These are phyloP conservation scores for Eilema depressum DNA, from an alignment of 2,888 invertebrate species.

Conservation along the genomic window DNA sequence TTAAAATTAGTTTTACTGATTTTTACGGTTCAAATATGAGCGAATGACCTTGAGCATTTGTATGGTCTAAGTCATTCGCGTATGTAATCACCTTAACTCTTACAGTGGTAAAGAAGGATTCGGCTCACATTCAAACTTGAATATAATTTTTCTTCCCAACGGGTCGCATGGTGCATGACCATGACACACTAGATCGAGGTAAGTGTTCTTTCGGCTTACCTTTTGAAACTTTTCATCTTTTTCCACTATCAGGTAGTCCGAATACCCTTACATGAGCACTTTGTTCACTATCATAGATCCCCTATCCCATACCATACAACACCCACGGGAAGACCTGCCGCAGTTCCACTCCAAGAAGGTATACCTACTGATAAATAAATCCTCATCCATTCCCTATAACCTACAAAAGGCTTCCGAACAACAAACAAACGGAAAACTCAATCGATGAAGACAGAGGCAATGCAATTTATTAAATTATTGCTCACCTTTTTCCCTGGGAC, in stretches of 20 bases:
- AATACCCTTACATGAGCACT: neutral
- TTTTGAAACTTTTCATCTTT: no score
- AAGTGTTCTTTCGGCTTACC: no score
- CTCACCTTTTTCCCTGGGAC: slow-evolving; percentile 42
- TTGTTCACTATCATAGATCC: neutral
- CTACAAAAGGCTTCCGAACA: slow-evolving; percentile 14
- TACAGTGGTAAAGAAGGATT: neutral
- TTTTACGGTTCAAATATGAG: no score
- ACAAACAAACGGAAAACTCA: slow-evolving; percentile 25
- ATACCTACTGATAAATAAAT: neutral
- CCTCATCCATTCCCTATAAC: neutral
- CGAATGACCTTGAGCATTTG: no score
- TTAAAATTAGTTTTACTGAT: no score
- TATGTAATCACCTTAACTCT: no score
- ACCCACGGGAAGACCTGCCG: neutral
- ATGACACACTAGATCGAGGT: no score
- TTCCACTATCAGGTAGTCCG: no score
- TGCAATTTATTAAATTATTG: slow-evolving; percentile 48
- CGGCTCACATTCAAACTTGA: neutral
- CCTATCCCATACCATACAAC: neutral
- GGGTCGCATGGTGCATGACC: no score
- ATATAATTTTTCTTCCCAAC: neutral
- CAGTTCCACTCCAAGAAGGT: neutral
- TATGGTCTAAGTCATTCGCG: no score
- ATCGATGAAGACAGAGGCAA: slow-evolving; percentile 23